Evolutionary conservation across 2,888 invertebrate genomes (phyloP), one percentile per base, ranked within the genome.

Genomic region (Cheilosia variabilis): DNA sequence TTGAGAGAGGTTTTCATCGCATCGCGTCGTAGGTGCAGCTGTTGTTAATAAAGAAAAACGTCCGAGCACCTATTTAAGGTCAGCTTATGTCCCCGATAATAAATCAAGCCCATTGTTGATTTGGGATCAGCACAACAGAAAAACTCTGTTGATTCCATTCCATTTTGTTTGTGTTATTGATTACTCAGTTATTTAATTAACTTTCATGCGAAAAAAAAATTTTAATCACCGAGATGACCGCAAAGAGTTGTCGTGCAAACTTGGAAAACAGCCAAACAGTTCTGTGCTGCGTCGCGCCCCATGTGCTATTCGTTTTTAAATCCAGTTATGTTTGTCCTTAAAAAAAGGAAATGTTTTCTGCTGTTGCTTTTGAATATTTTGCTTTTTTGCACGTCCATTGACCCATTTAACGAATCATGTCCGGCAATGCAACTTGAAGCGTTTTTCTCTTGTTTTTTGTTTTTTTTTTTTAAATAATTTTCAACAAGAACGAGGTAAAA

Each of bases 341-440:
- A 69, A 66, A 43, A 63, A 63, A 57, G 37, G 17, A 65, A 22
- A 60, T 24, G 0, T 31, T 2, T 43, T 57, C 62, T 63, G 27
- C 22, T 43, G 15, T 53, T 68, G 50, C 19, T 37, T 58, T 63
- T 62, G 55, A 68, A 68, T 62, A 43, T 24, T 60, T 47, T 53
- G 22, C 10, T 24, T 43, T 78, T 83, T 65, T 80, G 45, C 58
- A 76, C 81, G 86, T 81, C 66, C 80, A 86, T 77, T 86, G 86
- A 86, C 86, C 86, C 76, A 86, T 86, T 86, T 86, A 81, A 43
- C 73, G 55, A 72, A 81, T 81, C 72, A 50, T 76, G 71, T 57
- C 45, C 57, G 52, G 53, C 66, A 66, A 66, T 62, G 72, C 68
- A 63, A 41, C 43, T 60, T 41, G 41, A 31, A 66, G 34, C 10